These are phyloP conservation scores for Aeoliscus strigatus DNA, from an alignment of 2,797 vertebrate species.

Conservation along the genomic window DNA sequence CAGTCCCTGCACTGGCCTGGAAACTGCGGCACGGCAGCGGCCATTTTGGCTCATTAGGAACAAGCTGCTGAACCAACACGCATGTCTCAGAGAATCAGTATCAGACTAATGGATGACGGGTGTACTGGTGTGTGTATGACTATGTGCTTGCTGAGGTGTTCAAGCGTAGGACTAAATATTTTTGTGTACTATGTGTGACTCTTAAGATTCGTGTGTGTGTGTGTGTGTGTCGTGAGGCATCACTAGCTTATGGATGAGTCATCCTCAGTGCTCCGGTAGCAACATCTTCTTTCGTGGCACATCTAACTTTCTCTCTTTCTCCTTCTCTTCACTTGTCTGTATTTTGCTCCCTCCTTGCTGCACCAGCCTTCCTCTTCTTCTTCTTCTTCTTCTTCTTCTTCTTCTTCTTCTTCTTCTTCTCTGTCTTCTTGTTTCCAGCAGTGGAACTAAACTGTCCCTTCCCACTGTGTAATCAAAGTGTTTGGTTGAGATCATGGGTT, in stretches of 20 bases:
- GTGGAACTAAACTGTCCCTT: slow-evolving; percentile 9
- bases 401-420: too few relatives aligned
- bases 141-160: slow-evolving; percentile 37
- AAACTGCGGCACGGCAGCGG: slow-evolving; percentile 54
- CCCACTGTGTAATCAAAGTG: slow-evolving; percentile 23
- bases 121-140: slow-evolving; percentile 38
- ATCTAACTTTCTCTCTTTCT: slow-evolving; percentile 26
- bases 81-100: slow-evolving; percentile 58
- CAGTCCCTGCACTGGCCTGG: slow-evolving; percentile 59
- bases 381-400: too few relatives aligned
- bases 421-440: too few relatives aligned
- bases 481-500: slow-evolving; percentile 20
- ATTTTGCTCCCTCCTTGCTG: too few relatives aligned
- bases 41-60: slow-evolving; percentile 73
- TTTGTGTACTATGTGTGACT: slow-evolving; percentile 18
- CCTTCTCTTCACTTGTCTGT: too few relatives aligned
- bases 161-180: slow-evolving; percentile 47
- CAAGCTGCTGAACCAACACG: slow-evolving; percentile 58
- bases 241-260: slow-evolving; percentile 64
- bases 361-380: not conserved
- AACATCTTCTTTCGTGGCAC: slow-evolving; percentile 37
- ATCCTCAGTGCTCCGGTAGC: slow-evolving; percentile 50
- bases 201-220: slow-evolving; percentile 22
- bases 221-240: slow-evolving; percentile 34
- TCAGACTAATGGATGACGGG: slow-evolving; percentile 57